These are phyloP conservation scores for Alectura lathami DNA, from an alignment of 2,113 vertebrate species.

Conservation along the genomic window DNA sequence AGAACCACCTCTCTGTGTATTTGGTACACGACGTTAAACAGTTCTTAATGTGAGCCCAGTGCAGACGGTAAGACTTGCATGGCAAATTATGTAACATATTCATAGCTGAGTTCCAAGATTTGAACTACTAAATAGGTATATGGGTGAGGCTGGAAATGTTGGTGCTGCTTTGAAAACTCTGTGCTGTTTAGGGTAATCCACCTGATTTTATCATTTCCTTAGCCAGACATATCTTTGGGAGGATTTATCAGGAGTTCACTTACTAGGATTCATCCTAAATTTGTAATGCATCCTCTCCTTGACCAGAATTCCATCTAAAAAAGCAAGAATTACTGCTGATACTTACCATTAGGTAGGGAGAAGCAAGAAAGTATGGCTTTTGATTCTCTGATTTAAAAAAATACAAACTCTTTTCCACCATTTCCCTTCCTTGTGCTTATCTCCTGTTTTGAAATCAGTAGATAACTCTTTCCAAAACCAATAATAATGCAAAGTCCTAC, in stretches of 20 bases:
- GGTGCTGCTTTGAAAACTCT: not conserved
- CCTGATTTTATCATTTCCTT: not conserved
- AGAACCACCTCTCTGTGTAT: not conserved
- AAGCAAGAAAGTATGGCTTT: not conserved
- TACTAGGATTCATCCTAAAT: not conserved
- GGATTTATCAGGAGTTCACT: not conserved
- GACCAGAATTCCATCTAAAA: not conserved
- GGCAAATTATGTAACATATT: not conserved
- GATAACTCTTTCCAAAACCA: not conserved
- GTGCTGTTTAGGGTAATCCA: not conserved
- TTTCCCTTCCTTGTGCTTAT: not conserved
- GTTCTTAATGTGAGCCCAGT: not conserved
- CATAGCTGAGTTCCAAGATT: not conserved
- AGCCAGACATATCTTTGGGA: not conserved
- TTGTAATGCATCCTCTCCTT: rapidly evolving
- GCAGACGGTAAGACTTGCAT: not conserved
- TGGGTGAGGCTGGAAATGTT: not conserved
- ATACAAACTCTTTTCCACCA: not conserved
- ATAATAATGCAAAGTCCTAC: not conserved
- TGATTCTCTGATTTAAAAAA: not conserved
- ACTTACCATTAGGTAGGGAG: not conserved
- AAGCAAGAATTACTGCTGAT: not conserved
- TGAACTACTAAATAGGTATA: not conserved
- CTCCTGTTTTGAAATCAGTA: not conserved
- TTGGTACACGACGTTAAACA: not conserved